These are phyloP conservation scores for Hycleus phaleratus DNA, from an alignment of 1,140 invertebrate genomes.

Conservation along the genomic window DNA sequence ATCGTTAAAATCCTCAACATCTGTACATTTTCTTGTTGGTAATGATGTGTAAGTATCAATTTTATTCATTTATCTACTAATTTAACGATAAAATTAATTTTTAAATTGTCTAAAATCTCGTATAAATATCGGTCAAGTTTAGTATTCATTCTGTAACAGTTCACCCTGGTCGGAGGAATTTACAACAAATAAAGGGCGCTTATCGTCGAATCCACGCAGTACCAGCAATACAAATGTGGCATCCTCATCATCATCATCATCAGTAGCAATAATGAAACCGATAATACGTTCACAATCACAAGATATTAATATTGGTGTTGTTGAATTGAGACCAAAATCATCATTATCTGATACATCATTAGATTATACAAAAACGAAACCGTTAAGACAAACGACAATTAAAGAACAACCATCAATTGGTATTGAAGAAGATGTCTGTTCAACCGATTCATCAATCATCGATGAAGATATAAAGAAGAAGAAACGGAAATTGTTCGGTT, in stretches of 20 bases:
- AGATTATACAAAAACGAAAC: slow-evolving; percentile 10
- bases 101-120: not conserved
- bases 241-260: slow-evolving; percentile 1
- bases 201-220: not conserved
- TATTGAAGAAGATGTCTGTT: slow-evolving; percentile 39
- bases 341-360: slow-evolving; percentile 46
- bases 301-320: slow-evolving; percentile 36
- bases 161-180: not conserved
- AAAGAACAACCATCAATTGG: slow-evolving; percentile 26
- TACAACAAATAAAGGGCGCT: not conserved
- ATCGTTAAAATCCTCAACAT: not conserved
- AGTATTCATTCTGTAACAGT: not conserved
- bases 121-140: not conserved
- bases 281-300: slow-evolving; percentile 32
- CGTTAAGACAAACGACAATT: slow-evolving; percentile 23
- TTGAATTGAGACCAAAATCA: slow-evolving; percentile 26
- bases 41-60: slow-evolving; percentile 31
- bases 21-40: slow-evolving; percentile 39
- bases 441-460: slow-evolving; percentile 39
- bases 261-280: not conserved
- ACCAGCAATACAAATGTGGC: slow-evolving; percentile 5
- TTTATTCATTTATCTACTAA: too few species aligned
- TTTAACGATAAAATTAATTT: not conserved
- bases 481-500: slow-evolving; percentile 39
- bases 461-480: slow-evolving; percentile 39